Evolutionary conservation across 1,140 invertebrate species (phyloP).

Genomic region (Pseudomyrmex concolor): DNA sequence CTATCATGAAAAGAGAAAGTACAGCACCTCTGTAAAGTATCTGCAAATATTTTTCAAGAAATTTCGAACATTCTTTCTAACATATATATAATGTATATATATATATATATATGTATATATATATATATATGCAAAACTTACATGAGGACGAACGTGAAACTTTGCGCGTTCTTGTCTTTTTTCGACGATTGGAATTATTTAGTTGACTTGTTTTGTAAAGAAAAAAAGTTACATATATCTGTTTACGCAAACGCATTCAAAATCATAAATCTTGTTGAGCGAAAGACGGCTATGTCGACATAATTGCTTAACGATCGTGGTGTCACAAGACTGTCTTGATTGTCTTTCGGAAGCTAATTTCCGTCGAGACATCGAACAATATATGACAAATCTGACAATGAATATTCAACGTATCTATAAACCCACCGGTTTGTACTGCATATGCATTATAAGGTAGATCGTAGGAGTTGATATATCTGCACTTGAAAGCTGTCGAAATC

Average conservation of each 20-base stretch:
- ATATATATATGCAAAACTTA: too few species aligned
- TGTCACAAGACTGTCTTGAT: slow-evolving; percentile 56
- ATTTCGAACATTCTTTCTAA: not conserved
- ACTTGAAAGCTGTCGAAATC: slow-evolving; percentile 43
- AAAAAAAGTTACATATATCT: not conserved
- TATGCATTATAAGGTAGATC: slow-evolving; percentile 79
- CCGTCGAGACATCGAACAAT: slow-evolving; percentile 70
- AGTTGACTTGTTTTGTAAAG: not conserved
- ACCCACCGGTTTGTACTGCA: slow-evolving; percentile 75
- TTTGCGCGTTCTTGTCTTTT: too few species aligned
- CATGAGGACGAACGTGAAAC: too few species aligned
- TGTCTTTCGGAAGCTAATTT: slow-evolving; percentile 59
- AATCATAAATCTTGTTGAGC: not conserved
- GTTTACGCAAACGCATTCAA: not conserved
- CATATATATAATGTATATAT: too few species aligned
- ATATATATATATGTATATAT: too few species aligned
- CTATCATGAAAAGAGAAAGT: slow-evolving; percentile 12
- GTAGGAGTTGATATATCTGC: slow-evolving; percentile 55
- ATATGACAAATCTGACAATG: slow-evolving; percentile 76
- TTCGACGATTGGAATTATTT: not conserved
- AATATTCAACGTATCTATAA: slow-evolving; percentile 81
- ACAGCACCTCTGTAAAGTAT: not conserved
- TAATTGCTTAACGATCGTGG: slow-evolving; percentile 58
- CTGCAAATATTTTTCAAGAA: not conserved
- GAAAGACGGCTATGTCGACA: not conserved